Conservation (phyloP, 2,888 invertebrate genomes). For the Agrotis clavis region DNA sequence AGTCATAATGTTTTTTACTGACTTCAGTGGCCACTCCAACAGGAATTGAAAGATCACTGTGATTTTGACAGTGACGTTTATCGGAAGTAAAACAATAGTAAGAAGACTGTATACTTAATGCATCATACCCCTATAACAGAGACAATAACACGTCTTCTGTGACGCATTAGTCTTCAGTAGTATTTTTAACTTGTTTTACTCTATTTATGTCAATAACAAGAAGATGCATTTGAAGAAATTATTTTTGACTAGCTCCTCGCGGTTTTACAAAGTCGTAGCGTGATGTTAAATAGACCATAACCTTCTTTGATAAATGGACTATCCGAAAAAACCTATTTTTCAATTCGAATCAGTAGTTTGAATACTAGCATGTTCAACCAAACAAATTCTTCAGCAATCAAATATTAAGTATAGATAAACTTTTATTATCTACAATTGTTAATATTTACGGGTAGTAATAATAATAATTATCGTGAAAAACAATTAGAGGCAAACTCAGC, state of each 20-base stretch:
- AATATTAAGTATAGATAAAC: not conserved
- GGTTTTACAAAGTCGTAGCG: no score
- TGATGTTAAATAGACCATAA: no score
- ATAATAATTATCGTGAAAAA: not conserved
- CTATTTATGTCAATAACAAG: slow-evolving; percentile 32
- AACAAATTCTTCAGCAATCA: no score
- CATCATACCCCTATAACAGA: slow-evolving; percentile 46
- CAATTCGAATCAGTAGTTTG: no score
- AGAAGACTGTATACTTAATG: slow-evolving; percentile 51
- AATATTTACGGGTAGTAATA: not conserved
- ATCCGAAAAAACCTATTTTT: no score
- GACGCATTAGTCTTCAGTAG: slow-evolving; percentile 31
- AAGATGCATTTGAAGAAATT: not conserved
- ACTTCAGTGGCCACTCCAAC: not conserved
- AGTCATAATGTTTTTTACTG: not conserved
- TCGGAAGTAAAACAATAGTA: not conserved
- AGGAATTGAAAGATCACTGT: not conserved
- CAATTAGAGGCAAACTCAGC: slow-evolving; percentile 1
- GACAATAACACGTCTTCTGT: slow-evolving; percentile 33
- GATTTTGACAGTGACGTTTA: not conserved
- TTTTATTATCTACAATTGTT: not conserved
- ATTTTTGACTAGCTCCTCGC: not conserved
- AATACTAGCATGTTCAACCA: no score
- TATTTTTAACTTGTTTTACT: slow-evolving; percentile 25
- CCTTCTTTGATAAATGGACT: no score